Base-by-base conservation (phyloP, 2,113 vertebrate species). In the Paedocypris sp. region DNA sequence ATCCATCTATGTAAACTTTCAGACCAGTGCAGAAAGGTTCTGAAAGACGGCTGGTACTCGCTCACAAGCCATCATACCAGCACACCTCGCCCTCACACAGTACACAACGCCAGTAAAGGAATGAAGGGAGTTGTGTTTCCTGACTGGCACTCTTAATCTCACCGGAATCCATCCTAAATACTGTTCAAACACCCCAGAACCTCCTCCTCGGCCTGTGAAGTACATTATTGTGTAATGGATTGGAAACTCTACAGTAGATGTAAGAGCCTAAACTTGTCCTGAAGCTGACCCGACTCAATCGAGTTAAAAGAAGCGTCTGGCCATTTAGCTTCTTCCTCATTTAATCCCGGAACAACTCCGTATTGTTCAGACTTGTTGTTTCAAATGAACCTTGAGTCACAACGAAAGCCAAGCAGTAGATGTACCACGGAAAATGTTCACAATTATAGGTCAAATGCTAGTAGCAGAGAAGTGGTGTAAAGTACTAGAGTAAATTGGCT, bases 41-140 rank as follows among this genome's bases (percentile, higher is more conserved):
- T 68, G 57, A 68, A 19, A 51, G 19, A 72, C 70, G 65, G 66
- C 68, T 68, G 70, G 66, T 62, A 64, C 51, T 38, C 50, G n/a
- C 63, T 33, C 52, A 41, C 16, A 32, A 4, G 10, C 33, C 56
- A 23, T 38, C 68, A 66, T 28, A 16, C 57, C 58, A 57, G 48
- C 31, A 38, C 6, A 23, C 36, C 36, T 45, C 42, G 47, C 49
- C 29, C 43, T 48, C 42, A 56, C 47, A 12, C 22, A n/a, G 11
- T 26, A 31, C 18, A 36, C 23, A 15, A 33, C 13, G 22, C 26
- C 7, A 18, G 19, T 48, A 41, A 35, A 28, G 12, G 13, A 63
- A 22, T 62, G 10, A 50, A 25, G 29, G 32, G 54, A 42, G 19
- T n/a, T 36, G 33, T 42, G 26, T 62, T 13, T 16, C 15, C 13